A percentile compares a stretch with the other conserved stretches of the same genome.
Evolutionary conservation across 2,888 invertebrate species (phyloP).

Genomic region (Leucophora obtusa): DNA sequence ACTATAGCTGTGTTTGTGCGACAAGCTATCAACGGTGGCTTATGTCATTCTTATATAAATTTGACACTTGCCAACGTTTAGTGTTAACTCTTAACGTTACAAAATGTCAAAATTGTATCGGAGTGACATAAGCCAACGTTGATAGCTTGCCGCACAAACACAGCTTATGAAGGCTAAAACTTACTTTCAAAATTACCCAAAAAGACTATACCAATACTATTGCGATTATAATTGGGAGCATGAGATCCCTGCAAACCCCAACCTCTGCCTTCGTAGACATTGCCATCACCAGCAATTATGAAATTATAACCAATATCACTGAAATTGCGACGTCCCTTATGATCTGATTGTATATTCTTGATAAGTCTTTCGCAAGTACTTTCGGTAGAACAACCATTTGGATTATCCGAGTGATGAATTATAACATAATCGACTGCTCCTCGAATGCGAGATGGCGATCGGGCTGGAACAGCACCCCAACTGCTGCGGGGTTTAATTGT

Average conservation of each 20-base stretch:
- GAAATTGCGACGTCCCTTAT: constrained; percentile 82
- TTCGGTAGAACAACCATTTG: constrained; percentile 81
- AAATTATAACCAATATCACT: constrained; percentile 86
- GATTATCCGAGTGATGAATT: constrained; percentile 85
- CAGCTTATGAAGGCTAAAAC: constrained; percentile 26
- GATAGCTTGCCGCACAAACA: no score
- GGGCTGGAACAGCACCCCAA: constrained; percentile 82
- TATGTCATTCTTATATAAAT: no score
- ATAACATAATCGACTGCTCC: constrained; percentile 83
- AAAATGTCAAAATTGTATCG: no score
- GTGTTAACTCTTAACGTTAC: no score
- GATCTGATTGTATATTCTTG: constrained; percentile 83
- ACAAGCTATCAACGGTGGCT: no score
- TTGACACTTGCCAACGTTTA: no score
- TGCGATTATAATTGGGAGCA: constrained; percentile 83
- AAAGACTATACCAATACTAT: constrained; percentile 85
- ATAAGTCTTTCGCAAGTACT: constrained; percentile 81
- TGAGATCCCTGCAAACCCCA: constrained; percentile 86
- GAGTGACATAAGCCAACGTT: no score
- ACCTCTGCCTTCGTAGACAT: constrained; percentile 85
- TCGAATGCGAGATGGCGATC: constrained; percentile 77
- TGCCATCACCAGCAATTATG: constrained; percentile 86
- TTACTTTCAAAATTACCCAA: constrained; percentile 80
- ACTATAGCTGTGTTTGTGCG: no score
- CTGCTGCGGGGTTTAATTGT: constrained; percentile 75